Base-by-base conservation (phyloP, 2,888 invertebrate genomes). In the Steinernema hermaphroditum region DNA sequence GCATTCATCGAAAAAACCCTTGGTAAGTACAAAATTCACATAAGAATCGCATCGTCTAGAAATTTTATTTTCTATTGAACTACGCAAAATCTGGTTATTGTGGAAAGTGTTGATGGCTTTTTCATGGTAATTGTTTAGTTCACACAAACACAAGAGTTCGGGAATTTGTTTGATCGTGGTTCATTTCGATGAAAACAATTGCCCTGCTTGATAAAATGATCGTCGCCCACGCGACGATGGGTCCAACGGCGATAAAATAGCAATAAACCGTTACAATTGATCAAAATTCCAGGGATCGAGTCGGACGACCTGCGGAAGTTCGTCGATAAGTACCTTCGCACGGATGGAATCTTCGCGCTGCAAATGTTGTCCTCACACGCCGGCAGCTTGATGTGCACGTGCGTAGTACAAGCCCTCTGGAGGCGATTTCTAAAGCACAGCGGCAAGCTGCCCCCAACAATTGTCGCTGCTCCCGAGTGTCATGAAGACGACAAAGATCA, bases 291-390 rank as follows among this genome's bases (percentile, higher is more conserved):
- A 49, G 69, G 73, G 12, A 43, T 62, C 9, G 76, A 78, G 9
- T 62, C 71, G 1, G 72, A 77, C 12, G 76, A 75, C 22, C 37
- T 84, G 2, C 70, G 68, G 19, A 68, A 80, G 29, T 86, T 85
- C 70, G 82, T 83, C 6, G 77, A 81, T 43, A 77, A 84, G 46
- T 87, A 85, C 70, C 77, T 86, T 6, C 77, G 86, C 41, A 83
- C 86, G 0, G 86, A 86, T 73, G 86, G 86, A 0, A 81, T 83
- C 1, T 81, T 84, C 69, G 76, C 83, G 0, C 73, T 84, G n/a
- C 80, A 82, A 34, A 82, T 84, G 79, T 77, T 84, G 12, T 78
- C 81, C 43, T 74, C 77, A 14, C 83, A 83, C 75, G 81, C 82
- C 16, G 83, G 83, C 43, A 81, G 62, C 34, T n/a, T 62, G 32